Evolutionary conservation across 2,888 invertebrate genomes (phyloP), one percentile per base, ranked within the genome.

Genomic region (Chironomus riparius): DNA sequence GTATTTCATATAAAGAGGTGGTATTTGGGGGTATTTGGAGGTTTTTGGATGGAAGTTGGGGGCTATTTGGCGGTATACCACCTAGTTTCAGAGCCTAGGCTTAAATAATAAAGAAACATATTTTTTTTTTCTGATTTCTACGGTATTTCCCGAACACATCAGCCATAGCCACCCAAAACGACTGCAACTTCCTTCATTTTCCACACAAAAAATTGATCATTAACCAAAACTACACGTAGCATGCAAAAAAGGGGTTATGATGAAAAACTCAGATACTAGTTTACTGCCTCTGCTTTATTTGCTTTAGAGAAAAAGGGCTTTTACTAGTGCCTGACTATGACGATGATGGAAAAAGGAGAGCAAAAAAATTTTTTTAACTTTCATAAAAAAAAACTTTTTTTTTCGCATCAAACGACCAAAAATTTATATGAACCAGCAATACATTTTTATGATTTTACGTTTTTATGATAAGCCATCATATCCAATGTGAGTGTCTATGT

Each of bases 401-500:
- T 18, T 56, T 56, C 56, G 18, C 56, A 56, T 56, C 56, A 65
- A 65, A 65, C 65, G 65, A 65, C 65, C 65, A 21, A 65, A 13
- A 56, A 56, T 15, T 15, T 13, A 65, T 65, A 22, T 56, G 21
- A 13, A 65, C 56, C 7, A 56, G 56, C 56, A 5, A 56, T 56
- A 56, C 56, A 47, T 47, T 71, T 72, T 62, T 62, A 72, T 62
- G 62, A 28, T 61, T 72, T 72, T 62, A 62, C 72, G 62, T 62
- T 72, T 72, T 72, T 50, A 62, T 72, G 72, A 72, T 72, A 72
- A 72, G 62, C 72, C 62, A 47, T 48, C 70, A 50, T 22, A 15
- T 38, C 38, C 18, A 22, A 70, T 65, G 65, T 65, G 65, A 65
- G 56, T 56, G 56, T 56, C 15, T 50, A n/a, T 50, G 50, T 50